Conservation (phyloP, 2,797 vertebrate genomes). For the Acipenser oxyrinchus region DNA sequence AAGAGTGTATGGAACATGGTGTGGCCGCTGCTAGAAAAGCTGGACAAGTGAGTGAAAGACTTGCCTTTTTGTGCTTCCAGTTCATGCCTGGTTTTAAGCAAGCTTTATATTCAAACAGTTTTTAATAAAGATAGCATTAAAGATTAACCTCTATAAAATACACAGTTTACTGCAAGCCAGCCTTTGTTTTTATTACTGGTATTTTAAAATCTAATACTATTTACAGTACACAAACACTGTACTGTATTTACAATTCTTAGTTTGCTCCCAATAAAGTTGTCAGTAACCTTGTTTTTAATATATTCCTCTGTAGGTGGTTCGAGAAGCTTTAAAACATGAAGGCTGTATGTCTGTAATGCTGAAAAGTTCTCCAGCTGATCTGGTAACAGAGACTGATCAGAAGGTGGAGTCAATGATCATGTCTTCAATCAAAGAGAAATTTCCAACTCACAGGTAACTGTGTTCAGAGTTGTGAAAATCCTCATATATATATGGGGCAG, state of each 20-base stretch:
- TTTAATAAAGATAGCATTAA: not conserved
- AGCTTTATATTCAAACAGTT: constrained; percentile 8
- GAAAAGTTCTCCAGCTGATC: constrained; percentile 86
- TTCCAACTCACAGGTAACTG: constrained; percentile 81
- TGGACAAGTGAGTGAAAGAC: constrained; percentile 41
- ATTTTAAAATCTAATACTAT: not conserved
- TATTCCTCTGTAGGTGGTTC: constrained; percentile 58
- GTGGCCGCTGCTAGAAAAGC: constrained; percentile 50
- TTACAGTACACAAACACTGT: not conserved
- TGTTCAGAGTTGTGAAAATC: too few species aligned
- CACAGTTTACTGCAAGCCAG: not conserved
- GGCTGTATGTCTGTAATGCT: constrained; percentile 65
- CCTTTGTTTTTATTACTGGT: not conserved
- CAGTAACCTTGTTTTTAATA: not conserved
- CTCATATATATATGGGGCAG: too few species aligned
- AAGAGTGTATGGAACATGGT: constrained; percentile 56
- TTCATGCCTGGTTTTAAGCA: not conserved
- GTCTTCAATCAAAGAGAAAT: constrained; percentile 76
- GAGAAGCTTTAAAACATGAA: constrained; percentile 73
- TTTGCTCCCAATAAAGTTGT: not conserved
- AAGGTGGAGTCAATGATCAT: constrained; percentile 85
- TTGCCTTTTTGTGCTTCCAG: not conserved
- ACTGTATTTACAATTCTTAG: not conserved
- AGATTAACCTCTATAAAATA: not conserved
- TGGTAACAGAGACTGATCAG: constrained; percentile 90